Base-by-base conservation (phyloP, 2,888 invertebrate species). In the Cyclophora albipunctata region DNA sequence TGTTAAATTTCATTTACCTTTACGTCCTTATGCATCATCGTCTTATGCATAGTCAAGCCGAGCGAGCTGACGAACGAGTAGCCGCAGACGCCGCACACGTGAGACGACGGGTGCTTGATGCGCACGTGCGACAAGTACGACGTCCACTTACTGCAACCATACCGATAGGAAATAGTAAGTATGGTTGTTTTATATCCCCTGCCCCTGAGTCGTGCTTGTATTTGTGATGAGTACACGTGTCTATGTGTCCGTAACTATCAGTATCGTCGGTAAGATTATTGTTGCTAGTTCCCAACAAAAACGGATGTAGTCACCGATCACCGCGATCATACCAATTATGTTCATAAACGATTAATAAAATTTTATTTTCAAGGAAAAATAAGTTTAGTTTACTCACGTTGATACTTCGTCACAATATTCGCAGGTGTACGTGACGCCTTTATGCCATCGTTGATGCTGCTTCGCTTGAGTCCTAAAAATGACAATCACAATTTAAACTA, bases 81-180 rank as follows among this genome's bases (percentile, higher is more conserved):
- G 0, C 87, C 87, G 66, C 87, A 88, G 7, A 73, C 74, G 44
- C 77, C 76, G 67, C 87, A 88, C 44, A 87, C 80, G 69, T 78
- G 80, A 63, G 84, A 76, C 7, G 86, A 87, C 1, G 86, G 87
- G 54, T 87, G 87, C 60, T 88, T 88, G 49, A 86, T 85, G 33
- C 87, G 78, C 49, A 88, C 82, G 70, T 88, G 87, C 41, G 78
- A 78, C 3, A 87, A 69, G 59, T 86, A 84, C 2, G 87, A 87
- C 34, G 87, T 87, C 81, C 84, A 82, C 48, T 85, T 84, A 2
- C 87, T 87, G 63, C 0, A 51, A 50, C 35, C 3, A 42, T 7
- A 47, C 5, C 34, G 34, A 0, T 7, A 37, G 7, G 35, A 5
- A 42, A 34, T 5, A 7, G 40, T 43, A 5, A 50, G 20, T 20